Evolutionary conservation across 2,797 vertebrate genomes (phyloP).

Genomic region (Pogonophryne albipinna): DNA sequence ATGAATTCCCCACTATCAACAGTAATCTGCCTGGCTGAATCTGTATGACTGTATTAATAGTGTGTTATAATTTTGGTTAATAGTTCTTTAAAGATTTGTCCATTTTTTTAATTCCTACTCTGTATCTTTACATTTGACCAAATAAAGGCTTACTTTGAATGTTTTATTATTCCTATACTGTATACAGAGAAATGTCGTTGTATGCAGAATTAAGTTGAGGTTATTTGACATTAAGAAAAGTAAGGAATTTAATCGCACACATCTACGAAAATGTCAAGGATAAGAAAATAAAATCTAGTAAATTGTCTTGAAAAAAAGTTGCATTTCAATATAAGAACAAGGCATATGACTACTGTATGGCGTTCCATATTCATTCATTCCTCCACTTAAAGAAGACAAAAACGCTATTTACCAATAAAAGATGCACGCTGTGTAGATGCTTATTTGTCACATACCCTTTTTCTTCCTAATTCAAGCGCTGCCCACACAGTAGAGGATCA

Average conservation of each 20-base stretch:
- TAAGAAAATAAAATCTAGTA: conserved; percentile 1
- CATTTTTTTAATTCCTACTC: neutral
- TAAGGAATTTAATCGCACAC: conserved; percentile 20
- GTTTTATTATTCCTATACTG: neutral
- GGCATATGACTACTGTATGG: no score
- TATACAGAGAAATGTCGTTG: neutral
- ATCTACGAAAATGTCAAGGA: conserved; percentile 24
- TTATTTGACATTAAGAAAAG: conserved; percentile 7
- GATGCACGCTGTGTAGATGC: conserved; percentile 22
- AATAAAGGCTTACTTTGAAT: neutral
- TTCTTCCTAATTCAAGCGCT: conserved; percentile 25
- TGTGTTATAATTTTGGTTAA: neutral
- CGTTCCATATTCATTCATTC: neutral
- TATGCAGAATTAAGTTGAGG: neutral
- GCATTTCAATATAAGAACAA: neutral
- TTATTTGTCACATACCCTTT: conserved; percentile 51
- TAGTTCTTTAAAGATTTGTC: neutral
- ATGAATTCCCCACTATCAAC: neutral
- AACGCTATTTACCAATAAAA: conserved; percentile 43
- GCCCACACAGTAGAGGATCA: conserved; percentile 43
- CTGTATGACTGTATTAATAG: neutral
- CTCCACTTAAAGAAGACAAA: conserved; percentile 54
- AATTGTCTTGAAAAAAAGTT: conserved; percentile 13
- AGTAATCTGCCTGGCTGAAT: neutral
- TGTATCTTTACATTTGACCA: neutral